Evolutionary conservation across 1,140 invertebrate species (phyloP).

Genomic region (Micrasema minimum): DNA sequence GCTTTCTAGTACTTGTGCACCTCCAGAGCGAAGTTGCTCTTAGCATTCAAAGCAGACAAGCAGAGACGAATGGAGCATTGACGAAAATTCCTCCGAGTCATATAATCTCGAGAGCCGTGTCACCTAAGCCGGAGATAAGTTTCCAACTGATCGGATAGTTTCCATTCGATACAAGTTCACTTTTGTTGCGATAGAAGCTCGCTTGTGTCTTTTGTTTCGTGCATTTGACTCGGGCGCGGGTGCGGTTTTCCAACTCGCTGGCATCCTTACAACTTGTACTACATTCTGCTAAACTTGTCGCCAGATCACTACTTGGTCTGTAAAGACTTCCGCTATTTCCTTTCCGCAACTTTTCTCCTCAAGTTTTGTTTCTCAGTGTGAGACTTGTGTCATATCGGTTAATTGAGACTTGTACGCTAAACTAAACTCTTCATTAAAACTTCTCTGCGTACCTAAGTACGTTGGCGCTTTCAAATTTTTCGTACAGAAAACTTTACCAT

Average conservation of each 20-base stretch:
- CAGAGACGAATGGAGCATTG: constrained; percentile 31
- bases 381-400: background rate
- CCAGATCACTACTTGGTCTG: constrained; percentile 10
- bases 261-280: constrained; percentile 6
- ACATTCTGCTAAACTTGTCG: background rate
- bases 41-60: constrained; percentile 5
- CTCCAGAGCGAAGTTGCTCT: background rate
- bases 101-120: constrained; percentile 7
- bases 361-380: background rate
- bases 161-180: background rate
- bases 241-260: background rate
- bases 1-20: constrained; percentile 9
- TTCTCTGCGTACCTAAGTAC: no score
- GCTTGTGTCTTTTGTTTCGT: constrained; percentile 17
- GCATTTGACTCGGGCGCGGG: constrained; percentile 4
- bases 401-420: constrained; percentile 10
- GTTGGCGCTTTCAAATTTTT: no score
- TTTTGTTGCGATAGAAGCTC: background rate
- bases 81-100: constrained; percentile 23
- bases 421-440: no score
- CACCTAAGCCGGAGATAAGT: background rate
- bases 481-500: no score
- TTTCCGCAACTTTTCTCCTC: background rate
- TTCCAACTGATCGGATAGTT: constrained; percentile 14
- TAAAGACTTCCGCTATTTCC: background rate